Percentiles rank a stretch among this genome's conserved stretches.
Evolutionary conservation across 2,888 invertebrate species (phyloP).

Genomic region (Phaedon cochleariae): DNA sequence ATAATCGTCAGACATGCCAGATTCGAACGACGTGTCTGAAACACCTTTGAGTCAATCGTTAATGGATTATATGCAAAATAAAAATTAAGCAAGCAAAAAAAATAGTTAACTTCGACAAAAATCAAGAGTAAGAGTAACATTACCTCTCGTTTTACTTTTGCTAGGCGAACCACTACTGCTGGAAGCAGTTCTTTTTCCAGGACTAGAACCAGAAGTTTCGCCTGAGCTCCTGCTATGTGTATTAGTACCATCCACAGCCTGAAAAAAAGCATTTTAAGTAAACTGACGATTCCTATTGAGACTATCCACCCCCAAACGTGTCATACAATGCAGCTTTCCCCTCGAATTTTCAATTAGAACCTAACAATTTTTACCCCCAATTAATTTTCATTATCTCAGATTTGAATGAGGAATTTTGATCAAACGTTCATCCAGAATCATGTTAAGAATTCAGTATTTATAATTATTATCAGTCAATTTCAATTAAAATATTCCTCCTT

Average conservation of each 20-base stretch:
- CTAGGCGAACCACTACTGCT: conserved; percentile 83
- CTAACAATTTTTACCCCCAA: too few relatives aligned
- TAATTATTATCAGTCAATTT: too few relatives aligned
- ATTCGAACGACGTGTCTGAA: conserved; percentile 90
- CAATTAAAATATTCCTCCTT: too few relatives aligned
- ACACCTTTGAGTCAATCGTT: conserved; percentile 62
- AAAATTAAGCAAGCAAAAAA: conserved; percentile 42
- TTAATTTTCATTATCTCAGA: too few relatives aligned
- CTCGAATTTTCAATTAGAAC: too few relatives aligned
- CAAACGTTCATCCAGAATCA: too few relatives aligned
- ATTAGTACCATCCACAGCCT: conserved; percentile 60
- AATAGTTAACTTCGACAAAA: conserved; percentile 12
- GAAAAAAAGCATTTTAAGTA: conserved; percentile 18
- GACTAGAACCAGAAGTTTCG: conserved; percentile 84
- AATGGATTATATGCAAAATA: conserved; percentile 44
- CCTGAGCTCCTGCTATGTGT: conserved; percentile 89
- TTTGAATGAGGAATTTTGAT: too few relatives aligned
- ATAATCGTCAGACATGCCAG: conserved; percentile 95
- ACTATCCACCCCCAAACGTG: too few relatives aligned
- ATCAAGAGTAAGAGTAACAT: conserved; percentile 3
- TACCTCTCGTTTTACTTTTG: conserved; percentile 84
- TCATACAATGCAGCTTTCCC: too few relatives aligned
- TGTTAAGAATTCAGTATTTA: too few relatives aligned
- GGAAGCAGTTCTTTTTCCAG: conserved; percentile 73
- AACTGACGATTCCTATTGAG: neutral